These are phyloP conservation scores for Delia radicum DNA, from an alignment of 1,140 invertebrate genomes.

Conservation along the genomic window DNA sequence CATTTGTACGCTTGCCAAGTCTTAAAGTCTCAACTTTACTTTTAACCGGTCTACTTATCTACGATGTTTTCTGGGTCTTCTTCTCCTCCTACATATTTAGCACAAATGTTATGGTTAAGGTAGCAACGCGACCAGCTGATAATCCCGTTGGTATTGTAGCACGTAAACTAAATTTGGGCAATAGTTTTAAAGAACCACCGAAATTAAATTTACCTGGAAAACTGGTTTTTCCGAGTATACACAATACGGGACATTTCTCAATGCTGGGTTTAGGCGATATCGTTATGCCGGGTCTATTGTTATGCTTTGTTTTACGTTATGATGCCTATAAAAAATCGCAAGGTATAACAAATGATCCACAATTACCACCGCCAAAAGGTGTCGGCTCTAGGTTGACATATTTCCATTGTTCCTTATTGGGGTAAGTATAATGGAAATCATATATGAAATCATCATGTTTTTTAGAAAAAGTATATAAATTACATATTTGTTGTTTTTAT, in stretches of 20 bases:
- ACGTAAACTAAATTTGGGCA: constrained; percentile 84
- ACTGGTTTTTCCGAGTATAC: constrained; percentile 94
- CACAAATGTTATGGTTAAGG: constrained; percentile 97
- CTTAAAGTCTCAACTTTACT: constrained; percentile 94
- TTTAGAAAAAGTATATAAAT: background rate
- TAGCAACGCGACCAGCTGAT: constrained; percentile 82
- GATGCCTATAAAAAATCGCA: constrained; percentile 93
- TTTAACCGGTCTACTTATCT: constrained; percentile 90
- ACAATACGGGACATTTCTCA: constrained; percentile 92
- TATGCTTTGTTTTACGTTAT: constrained; percentile 94
- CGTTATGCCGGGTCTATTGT: constrained; percentile 94
- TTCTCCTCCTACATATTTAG: constrained; percentile 98
- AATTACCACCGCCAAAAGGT: constrained; percentile 49
- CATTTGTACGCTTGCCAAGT: constrained; percentile 91
- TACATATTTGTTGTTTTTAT: background rate
- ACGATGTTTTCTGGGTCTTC: constrained; percentile 99
- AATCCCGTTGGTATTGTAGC: constrained; percentile 94
- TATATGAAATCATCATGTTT: background rate
- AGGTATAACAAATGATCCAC: constrained; percentile 52
- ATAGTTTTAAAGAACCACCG: constrained; percentile 83
- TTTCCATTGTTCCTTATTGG: constrained; percentile 97
- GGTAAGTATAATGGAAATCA: constrained; percentile 53
- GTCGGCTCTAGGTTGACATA: constrained; percentile 69
- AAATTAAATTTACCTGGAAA: constrained; percentile 95
- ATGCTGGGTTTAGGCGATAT: constrained; percentile 97